Conservation (phyloP, 2,797 vertebrate species). For the Ctenopoma kingsleyae region DNA sequence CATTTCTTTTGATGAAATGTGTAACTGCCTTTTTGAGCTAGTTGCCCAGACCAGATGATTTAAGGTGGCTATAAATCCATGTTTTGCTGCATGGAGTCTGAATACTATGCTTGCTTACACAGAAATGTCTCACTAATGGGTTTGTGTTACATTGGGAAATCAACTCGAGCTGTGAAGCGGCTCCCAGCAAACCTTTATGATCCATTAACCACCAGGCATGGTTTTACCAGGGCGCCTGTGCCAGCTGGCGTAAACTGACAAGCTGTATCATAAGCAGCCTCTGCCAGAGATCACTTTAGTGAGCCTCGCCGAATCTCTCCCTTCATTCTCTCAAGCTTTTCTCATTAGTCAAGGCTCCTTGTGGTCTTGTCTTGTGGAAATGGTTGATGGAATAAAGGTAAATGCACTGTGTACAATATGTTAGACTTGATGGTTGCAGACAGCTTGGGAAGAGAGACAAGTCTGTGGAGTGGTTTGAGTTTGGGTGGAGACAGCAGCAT, state of each 20-base stretch:
- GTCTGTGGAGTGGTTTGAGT: conserved; percentile 78
- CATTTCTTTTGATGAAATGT: conserved; percentile 69
- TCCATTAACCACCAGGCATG: conserved; percentile 73
- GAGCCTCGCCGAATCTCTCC: conserved; percentile 70
- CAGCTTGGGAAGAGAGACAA: conserved; percentile 75
- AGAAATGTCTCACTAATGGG: conserved; percentile 74
- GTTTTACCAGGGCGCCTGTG: conserved; percentile 64
- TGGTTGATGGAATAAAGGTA: conserved; percentile 73
- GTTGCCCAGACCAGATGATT: conserved; percentile 63
- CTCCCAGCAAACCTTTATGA: conserved; percentile 80
- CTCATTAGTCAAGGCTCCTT: conserved; percentile 73
- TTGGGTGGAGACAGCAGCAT: conserved; percentile 83
- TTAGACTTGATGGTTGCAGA: conserved; percentile 73
- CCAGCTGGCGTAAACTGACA: conserved; percentile 73
- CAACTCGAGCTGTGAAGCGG: conserved; percentile 76
- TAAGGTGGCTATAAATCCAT: conserved; percentile 49
- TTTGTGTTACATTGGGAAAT: conserved; percentile 80
- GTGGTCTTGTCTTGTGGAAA: conserved; percentile 68
- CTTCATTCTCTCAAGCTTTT: conserved; percentile 70
- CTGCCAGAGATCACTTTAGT: conserved; percentile 70
- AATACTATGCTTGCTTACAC: conserved; percentile 66
- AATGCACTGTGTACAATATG: conserved; percentile 58
- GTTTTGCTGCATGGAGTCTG: conserved; percentile 60
- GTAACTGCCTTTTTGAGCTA: conserved; percentile 38
- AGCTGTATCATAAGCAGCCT: conserved; percentile 63